A percentile compares a stretch with the other conserved stretches of the same genome.
phyloP scores from a whole-genome alignment of 35 echinoderm and acorn worm species.

The Anneissia japonica region DNA sequence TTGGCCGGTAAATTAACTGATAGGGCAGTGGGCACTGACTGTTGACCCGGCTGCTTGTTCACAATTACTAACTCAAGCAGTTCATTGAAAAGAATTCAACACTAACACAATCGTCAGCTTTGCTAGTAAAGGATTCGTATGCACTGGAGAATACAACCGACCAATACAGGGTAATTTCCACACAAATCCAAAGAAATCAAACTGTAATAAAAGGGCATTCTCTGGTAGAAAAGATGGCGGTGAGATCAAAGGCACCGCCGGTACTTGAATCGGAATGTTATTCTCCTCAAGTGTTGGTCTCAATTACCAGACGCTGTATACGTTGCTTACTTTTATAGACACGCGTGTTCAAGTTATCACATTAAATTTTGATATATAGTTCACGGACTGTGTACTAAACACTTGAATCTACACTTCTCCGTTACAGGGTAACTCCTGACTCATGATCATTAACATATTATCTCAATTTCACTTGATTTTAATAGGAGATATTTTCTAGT shows the following conservation, averaged over 20 bases:
- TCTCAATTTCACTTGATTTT: background rate
- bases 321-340: background rate
- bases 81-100: background rate
- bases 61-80: background rate
- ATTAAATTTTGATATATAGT: too few species aligned
- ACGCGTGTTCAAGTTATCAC: background rate
- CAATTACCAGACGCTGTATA: background rate
- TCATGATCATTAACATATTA: background rate
- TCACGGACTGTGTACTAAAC: too few species aligned
- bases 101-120: background rate
- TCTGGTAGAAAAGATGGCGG: background rate
- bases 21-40: background rate
- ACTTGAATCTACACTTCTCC: too few species aligned
- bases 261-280: background rate
- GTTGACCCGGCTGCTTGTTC: background rate
- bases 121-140: background rate
- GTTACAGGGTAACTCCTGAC: too few species aligned
- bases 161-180: background rate
- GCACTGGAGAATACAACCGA: background rate
- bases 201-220: background rate
- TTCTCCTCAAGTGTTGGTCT: background rate
- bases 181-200: background rate
- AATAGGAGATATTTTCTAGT: background rate
- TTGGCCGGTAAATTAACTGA: slow-evolving; percentile 1
- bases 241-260: background rate